A percentile compares a stretch with the other conserved stretches of the same genome.
Conservation (phyloP, 2,113 vertebrate genomes). For the Charadrius vociferus region DNA sequence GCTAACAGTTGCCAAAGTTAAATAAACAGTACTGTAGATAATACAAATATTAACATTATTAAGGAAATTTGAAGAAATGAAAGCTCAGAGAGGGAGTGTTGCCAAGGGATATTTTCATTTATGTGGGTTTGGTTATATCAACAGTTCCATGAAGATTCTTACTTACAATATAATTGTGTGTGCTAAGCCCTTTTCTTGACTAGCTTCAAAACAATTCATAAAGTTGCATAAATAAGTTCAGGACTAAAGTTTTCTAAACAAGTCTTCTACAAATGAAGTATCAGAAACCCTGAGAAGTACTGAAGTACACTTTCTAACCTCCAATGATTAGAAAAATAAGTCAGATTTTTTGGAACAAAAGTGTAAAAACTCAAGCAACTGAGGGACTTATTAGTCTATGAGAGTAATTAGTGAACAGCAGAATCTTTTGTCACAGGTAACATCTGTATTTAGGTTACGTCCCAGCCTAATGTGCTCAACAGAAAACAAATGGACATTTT, state of each 20-base stretch:
- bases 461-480: not conserved
- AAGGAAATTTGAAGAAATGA: not conserved
- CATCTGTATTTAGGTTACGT: not conserved
- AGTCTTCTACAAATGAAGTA: not conserved
- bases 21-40: not conserved
- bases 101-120: not conserved
- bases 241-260: not conserved
- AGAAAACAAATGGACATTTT: not conserved
- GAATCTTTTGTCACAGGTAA: not conserved
- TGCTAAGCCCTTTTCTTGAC: not conserved
- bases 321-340: not conserved
- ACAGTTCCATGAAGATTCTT: not conserved
- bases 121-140: not conserved
- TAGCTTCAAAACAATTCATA: not conserved
- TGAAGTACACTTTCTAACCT: not conserved
- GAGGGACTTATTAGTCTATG: not conserved
- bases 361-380: not conserved
- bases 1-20: not conserved
- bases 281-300: not conserved
- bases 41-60: not conserved
- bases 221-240: not conserved
- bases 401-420: not conserved
- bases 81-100: not conserved
- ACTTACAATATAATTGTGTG: not conserved
- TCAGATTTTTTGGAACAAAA: not conserved